These are phyloP conservation scores for Sympetrum striolatum DNA, from an alignment of 2,888 invertebrate species.

Conservation along the genomic window DNA sequence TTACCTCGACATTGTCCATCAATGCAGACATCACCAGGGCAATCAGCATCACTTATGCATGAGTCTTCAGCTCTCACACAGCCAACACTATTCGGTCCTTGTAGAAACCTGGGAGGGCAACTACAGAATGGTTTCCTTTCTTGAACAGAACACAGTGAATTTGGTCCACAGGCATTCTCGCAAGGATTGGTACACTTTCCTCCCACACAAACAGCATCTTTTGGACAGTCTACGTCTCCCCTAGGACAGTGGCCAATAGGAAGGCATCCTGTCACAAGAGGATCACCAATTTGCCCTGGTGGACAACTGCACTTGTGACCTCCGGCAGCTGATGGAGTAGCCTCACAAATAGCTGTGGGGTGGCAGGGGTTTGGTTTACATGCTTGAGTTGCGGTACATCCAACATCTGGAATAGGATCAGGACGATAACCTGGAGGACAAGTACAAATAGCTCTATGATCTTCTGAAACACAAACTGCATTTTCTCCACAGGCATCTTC, in stretches of 20 bases:
- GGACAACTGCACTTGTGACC: constrained; percentile 83
- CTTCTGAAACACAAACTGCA: constrained; percentile 86
- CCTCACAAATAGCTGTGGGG: constrained; percentile 77
- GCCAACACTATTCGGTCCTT: constrained; percentile 70
- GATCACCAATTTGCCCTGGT: constrained; percentile 77
- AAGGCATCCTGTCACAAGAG: constrained; percentile 75
- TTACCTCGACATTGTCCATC: constrained; percentile 80
- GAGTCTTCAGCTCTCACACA: constrained; percentile 74
- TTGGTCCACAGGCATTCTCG: constrained; percentile 80
- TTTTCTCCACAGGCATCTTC: constrained; percentile 85
- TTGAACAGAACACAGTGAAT: constrained; percentile 80
- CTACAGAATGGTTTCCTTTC: constrained; percentile 79
- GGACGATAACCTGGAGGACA: constrained; percentile 84
- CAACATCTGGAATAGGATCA: constrained; percentile 84
- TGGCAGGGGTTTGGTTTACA: constrained; percentile 83
- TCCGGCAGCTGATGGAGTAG: constrained; percentile 63
- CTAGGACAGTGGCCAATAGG: constrained; percentile 78
- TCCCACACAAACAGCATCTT: constrained; percentile 73
- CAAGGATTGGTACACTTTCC: constrained; percentile 83
- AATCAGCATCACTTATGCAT: constrained; percentile 77
- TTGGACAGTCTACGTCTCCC: constrained; percentile 77
- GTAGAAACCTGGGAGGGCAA: constrained; percentile 78
- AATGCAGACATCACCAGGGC: constrained; percentile 78
- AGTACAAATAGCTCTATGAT: constrained; percentile 81
- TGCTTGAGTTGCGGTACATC: constrained; percentile 73